phyloP scores from a whole-genome alignment of 1,140 invertebrate genomes.

The Glossosoma conforme region DNA sequence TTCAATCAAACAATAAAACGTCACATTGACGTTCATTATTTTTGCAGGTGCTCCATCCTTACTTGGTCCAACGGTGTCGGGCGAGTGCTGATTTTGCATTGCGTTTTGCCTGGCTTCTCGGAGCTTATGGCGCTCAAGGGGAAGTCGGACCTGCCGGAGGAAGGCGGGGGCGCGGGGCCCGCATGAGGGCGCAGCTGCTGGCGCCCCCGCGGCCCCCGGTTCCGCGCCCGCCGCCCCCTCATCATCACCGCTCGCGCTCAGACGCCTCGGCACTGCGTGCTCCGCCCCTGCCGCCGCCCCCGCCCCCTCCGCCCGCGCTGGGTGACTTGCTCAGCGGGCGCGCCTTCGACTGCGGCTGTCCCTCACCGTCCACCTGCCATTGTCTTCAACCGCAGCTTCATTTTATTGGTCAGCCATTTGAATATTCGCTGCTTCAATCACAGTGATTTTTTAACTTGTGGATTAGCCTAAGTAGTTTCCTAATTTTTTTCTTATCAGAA shows the following conservation, averaged over 20 bases:
- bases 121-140: slow-evolving; percentile 87
- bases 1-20: background rate
- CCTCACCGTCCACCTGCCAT: slow-evolving; percentile 51
- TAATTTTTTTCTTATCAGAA: too few species aligned
- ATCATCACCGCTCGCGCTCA: slow-evolving; percentile 67
- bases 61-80: slow-evolving; percentile 91
- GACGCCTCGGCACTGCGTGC: slow-evolving; percentile 70
- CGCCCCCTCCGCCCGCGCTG: slow-evolving; percentile 59
- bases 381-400: slow-evolving; percentile 29
- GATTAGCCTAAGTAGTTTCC: too few species aligned
- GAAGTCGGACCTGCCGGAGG: slow-evolving; percentile 53
- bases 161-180: slow-evolving; percentile 22
- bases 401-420: slow-evolving; percentile 29
- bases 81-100: slow-evolving; percentile 92
- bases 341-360: slow-evolving; percentile 95
- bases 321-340: slow-evolving; percentile 90
- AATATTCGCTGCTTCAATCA: too few species aligned
- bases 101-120: slow-evolving; percentile 91
- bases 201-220: slow-evolving; percentile 36
- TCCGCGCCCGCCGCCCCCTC: slow-evolving; percentile 12
- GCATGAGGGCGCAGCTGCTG: slow-evolving; percentile 37
- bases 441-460: too few species aligned
- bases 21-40: background rate
- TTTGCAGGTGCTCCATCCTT: slow-evolving; percentile 73
- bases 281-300: slow-evolving; percentile 39